Base-by-base conservation (phyloP, 2,113 vertebrate genomes). In the Prolemur simus region DNA sequence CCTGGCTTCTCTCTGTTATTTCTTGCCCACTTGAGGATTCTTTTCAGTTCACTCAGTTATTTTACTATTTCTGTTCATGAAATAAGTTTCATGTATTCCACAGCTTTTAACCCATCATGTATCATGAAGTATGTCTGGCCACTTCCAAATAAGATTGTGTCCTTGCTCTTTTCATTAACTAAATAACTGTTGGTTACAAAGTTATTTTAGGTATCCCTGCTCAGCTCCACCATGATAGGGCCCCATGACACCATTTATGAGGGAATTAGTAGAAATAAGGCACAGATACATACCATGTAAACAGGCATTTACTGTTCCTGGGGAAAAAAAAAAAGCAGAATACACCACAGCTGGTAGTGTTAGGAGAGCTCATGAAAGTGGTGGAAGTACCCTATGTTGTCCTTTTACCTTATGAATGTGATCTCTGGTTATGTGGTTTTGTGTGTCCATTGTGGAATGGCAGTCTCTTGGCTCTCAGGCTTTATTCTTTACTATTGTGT, bases 321-420 rank as follows among this genome's bases (percentile, higher is more conserved):
- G 20, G 11, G 25, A 49, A 49, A 11, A 39, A 49, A 49, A 49
- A 49, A 49, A 8, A 49, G 47, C n/a, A 77, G 49, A 47, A 58
- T 45, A 7, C 8, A n/a, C 1, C 3, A 8, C 13, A 83, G 1
- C 4, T 68, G 37, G 29, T 69, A 64, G 8, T 52, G 8, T 17
- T 32, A 29, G 6, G 1, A 29, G 15, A 4, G 4, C 0, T 91
- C 27, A 58, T 29, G 1, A 45, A 80, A n/a, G 1, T 6, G 13
- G 14, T 42, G 8, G 14, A 27, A 21, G 2, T 18, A 32, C 3
- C 4, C 3, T 76, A 4, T 2, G 29, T 15, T 39, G 34, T 85
- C 8, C n/a, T 60, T 69, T 69, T 23, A 20, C 47, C 11, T 21
- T 32, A 5, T 60, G 20, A 42, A n/a, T 60, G 4, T 6, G 0